phyloP scores from a whole-genome alignment of 2,888 invertebrate genomes.

The Scelioninae gen. 1 region DNA sequence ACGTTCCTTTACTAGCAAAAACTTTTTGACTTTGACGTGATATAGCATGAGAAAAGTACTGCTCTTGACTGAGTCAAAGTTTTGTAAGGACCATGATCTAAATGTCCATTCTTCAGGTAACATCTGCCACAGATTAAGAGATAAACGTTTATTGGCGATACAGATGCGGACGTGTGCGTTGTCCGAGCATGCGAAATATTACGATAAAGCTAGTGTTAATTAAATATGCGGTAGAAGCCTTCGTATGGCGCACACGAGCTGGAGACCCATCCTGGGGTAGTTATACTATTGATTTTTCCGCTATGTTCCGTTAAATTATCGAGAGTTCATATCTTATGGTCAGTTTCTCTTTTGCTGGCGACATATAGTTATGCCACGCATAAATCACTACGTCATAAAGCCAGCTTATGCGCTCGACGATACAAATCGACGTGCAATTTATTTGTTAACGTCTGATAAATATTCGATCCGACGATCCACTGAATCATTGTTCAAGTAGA shows the following conservation, averaged over 20 bases:
- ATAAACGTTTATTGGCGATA: conserved; percentile 44
- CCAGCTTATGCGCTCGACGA: conserved; percentile 17
- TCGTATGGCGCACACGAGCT: conserved; percentile 68
- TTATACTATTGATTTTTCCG: conserved; percentile 82
- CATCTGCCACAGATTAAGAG: conserved; percentile 52
- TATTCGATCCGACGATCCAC: not conserved
- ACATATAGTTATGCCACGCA: conserved; percentile 37
- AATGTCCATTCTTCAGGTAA: conserved; percentile 30
- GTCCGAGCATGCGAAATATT: conserved; percentile 46
- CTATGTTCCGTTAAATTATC: conserved; percentile 80
- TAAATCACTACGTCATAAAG: conserved; percentile 50
- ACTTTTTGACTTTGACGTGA: too few species aligned
- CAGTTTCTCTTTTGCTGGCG: conserved; percentile 54
- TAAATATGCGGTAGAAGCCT: conserved; percentile 74
- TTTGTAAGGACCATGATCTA: too few species aligned
- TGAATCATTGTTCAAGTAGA: not conserved
- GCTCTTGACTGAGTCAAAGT: too few species aligned
- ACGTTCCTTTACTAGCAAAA: too few species aligned
- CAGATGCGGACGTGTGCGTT: conserved; percentile 22
- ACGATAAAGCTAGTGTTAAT: conserved; percentile 72
- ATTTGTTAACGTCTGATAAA: conserved; percentile 41
- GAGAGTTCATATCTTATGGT: conserved; percentile 75
- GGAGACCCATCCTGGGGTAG: conserved; percentile 74
- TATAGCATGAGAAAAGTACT: too few species aligned
- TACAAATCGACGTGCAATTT: conserved; percentile 30